These are phyloP conservation scores for Osedax fenrisi DNA, from an alignment of 2,888 invertebrate genomes.

Conservation along the genomic window DNA sequence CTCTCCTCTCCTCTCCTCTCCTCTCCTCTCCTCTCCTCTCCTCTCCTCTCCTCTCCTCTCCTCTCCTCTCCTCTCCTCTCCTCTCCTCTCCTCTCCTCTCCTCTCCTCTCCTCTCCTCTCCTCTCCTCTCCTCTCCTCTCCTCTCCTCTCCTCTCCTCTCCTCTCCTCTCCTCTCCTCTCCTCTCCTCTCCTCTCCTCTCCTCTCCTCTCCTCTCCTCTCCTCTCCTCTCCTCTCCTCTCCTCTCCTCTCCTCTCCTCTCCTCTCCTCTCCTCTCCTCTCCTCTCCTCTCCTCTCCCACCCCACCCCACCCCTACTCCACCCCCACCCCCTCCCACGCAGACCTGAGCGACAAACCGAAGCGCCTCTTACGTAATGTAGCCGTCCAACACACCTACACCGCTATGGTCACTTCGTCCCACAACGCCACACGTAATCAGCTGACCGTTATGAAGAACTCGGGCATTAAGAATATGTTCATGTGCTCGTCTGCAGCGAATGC, in stretches of 20 bases:
- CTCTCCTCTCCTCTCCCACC: background rate
- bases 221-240: slow-evolving; percentile 25
- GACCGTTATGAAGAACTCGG: slow-evolving; percentile 57
- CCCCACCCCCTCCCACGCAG: slow-evolving; percentile 49
- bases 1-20: background rate
- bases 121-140: slow-evolving; percentile 22
- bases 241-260: slow-evolving; percentile 22
- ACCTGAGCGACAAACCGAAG: slow-evolving; percentile 86
- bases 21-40: slow-evolving; percentile 11
- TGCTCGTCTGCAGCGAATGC: slow-evolving; percentile 65
- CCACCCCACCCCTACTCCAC: background rate
- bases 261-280: slow-evolving; percentile 26
- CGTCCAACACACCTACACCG: slow-evolving; percentile 68
- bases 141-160: slow-evolving; percentile 14
- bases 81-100: slow-evolving; percentile 19
- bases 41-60: slow-evolving; percentile 11
- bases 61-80: slow-evolving; percentile 16
- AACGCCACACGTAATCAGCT: slow-evolving; percentile 41
- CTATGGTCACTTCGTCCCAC: slow-evolving; percentile 52
- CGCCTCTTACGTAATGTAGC: slow-evolving; percentile 76
- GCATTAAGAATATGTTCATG: slow-evolving; percentile 74
- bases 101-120: slow-evolving; percentile 23
- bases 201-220: slow-evolving; percentile 23
- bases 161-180: slow-evolving; percentile 21
- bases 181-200: slow-evolving; percentile 21